A percentile compares a stretch with the other conserved stretches of the same genome.
Evolutionary conservation across 2,797 vertebrate species (phyloP).

Genomic region (Xerus rutilus): DNA sequence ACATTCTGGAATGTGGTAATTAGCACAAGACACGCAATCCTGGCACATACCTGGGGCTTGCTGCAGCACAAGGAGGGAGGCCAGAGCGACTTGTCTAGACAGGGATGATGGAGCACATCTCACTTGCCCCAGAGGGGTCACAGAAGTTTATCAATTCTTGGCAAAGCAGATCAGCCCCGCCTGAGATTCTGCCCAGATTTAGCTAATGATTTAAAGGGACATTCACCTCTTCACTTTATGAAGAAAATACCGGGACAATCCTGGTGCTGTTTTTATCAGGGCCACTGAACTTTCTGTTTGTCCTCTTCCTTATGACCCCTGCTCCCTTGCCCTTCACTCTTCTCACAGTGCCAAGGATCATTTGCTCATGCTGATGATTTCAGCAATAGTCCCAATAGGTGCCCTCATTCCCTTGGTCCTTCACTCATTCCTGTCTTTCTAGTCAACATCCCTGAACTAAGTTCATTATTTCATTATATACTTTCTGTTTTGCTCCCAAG

Average conservation of each 20-base stretch:
- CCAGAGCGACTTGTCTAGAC: constrained; percentile 66
- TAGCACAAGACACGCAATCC: background rate
- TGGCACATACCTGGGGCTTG: constrained; percentile 49
- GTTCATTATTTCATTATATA: background rate
- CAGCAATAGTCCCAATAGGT: background rate
- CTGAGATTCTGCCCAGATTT: constrained; percentile 57
- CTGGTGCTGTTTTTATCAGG: constrained; percentile 27
- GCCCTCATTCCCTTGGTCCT: background rate
- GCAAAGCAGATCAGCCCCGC: constrained; percentile 46
- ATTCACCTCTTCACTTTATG: constrained; percentile 54
- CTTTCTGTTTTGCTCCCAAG: background rate
- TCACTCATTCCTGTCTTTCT: background rate
- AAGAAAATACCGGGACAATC: constrained; percentile 23
- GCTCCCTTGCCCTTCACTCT: background rate
- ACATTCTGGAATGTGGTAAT: constrained; percentile 29
- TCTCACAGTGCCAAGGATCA: background rate
- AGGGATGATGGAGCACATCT: constrained; percentile 45
- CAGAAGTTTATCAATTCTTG: constrained; percentile 74
- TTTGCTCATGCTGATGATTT: background rate
- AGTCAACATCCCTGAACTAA: background rate
- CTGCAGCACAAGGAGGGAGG: constrained; percentile 62
- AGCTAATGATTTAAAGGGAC: constrained; percentile 79
- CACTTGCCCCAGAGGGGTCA: constrained; percentile 48
- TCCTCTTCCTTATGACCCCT: background rate
- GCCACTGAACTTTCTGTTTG: constrained; percentile 11